These are phyloP conservation scores for Erpobdella octoculata DNA, from an alignment of 2,888 invertebrate species.

Conservation along the genomic window DNA sequence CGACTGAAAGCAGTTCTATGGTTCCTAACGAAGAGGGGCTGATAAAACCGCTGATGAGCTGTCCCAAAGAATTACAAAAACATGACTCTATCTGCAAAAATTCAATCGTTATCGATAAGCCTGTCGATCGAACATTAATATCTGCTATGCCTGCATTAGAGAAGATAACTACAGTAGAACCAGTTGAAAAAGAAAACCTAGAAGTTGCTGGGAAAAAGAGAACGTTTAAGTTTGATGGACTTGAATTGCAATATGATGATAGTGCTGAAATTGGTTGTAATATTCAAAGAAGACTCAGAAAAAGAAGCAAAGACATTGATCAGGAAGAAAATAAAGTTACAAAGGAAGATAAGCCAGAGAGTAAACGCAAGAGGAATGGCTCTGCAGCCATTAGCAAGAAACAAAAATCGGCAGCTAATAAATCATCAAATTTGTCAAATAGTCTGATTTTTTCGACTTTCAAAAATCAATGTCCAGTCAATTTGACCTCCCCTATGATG, in stretches of 20 bases:
- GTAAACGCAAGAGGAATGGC: not conserved
- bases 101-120: too few relatives aligned
- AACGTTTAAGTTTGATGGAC: slow-evolving; percentile 8
- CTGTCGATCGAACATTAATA: too few relatives aligned
- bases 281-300: not conserved
- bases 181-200: not conserved
- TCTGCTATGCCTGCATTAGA: not conserved
- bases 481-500: too few relatives aligned
- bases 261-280: not conserved
- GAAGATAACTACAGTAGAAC: not conserved
- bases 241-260: not conserved
- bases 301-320: not conserved
- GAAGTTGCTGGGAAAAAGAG: not conserved
- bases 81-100: too few relatives aligned
- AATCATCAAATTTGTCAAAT: too few relatives aligned
- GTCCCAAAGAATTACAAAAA: too few relatives aligned
- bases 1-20: too few relatives aligned
- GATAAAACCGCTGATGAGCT: too few relatives aligned
- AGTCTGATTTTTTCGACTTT: too few relatives aligned
- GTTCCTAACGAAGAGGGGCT: too few relatives aligned
- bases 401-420: too few relatives aligned
- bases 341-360: not conserved
- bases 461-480: too few relatives aligned
- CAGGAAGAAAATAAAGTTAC: not conserved
- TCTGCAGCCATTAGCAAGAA: not conserved